Conservation (phyloP, 2,888 invertebrate species). For the Lithodes maja region DNA sequence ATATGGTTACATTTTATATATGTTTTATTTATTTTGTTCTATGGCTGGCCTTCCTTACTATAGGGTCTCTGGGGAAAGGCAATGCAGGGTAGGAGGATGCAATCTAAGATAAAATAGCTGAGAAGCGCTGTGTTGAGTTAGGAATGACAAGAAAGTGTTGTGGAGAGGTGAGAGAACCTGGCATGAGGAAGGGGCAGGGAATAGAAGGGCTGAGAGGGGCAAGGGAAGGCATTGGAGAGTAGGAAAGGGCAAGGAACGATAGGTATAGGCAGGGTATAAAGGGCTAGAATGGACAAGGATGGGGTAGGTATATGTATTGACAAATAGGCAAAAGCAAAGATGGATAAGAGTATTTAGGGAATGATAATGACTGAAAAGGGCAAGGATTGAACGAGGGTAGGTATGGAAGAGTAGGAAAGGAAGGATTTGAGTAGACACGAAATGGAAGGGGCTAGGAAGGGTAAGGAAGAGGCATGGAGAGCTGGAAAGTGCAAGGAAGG, state of each 20-base stretch:
- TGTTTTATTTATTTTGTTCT: no score
- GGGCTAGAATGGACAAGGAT: neutral
- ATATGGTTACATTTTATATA: no score
- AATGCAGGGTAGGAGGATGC: no score
- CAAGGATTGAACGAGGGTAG: neutral
- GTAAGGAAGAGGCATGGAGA: neutral
- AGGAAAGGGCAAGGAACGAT: neutral
- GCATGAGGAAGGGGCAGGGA: no score
- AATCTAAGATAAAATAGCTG: no score
- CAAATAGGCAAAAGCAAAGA: neutral
- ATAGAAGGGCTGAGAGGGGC: no score
- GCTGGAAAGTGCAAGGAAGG: neutral
- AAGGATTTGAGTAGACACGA: neutral
- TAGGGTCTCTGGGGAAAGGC: no score
- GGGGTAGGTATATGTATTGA: neutral
- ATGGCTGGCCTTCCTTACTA: no score
- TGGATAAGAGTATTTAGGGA: neutral
- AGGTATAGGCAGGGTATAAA: neutral
- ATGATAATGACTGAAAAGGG: neutral
- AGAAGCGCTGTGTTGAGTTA: no score
- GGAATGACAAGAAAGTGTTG: no score
- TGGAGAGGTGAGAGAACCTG: no score
- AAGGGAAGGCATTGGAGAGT: no score
- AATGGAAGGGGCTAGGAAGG: neutral
- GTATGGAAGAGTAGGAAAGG: neutral